Percentiles rank a stretch among this genome's conserved stretches.
phyloP scores from a whole-genome alignment of 2,113 vertebrate genomes.

The Podilymbus podiceps region DNA sequence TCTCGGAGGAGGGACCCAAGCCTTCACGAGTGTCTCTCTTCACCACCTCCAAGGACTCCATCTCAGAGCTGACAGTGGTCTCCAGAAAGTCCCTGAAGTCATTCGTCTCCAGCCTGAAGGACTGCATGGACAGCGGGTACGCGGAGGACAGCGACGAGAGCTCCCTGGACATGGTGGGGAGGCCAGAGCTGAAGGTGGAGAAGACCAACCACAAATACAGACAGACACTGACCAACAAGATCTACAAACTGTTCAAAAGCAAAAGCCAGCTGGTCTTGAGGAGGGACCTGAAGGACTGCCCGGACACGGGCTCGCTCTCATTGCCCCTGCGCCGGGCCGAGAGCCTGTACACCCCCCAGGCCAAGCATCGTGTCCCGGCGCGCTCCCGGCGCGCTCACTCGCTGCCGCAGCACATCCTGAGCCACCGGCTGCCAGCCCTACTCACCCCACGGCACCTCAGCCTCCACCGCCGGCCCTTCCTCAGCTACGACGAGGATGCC shows the following conservation, averaged over 20 bases:
- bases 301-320: not conserved
- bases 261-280: slow-evolving; percentile 73
- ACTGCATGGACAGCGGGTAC: slow-evolving; percentile 89
- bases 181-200: slow-evolving; percentile 39
- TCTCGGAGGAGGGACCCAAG: slow-evolving; percentile 69
- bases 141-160: slow-evolving; percentile 87
- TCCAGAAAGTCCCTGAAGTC: slow-evolving; percentile 81
- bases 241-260: slow-evolving; percentile 87
- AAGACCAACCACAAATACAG: slow-evolving; percentile 45
- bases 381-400: slow-evolving; percentile 88
- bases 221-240: slow-evolving; percentile 76
- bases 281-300: slow-evolving; percentile 44
- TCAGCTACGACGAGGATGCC: slow-evolving; percentile 86
- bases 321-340: slow-evolving; percentile 79
- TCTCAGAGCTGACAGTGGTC: slow-evolving; percentile 80
- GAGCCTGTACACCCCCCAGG: slow-evolving; percentile 82
- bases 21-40: slow-evolving; percentile 52
- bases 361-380: slow-evolving; percentile 39
- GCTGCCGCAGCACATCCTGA: slow-evolving; percentile 82
- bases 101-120: slow-evolving; percentile 83
- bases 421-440: slow-evolving; percentile 38
- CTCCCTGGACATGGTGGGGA: slow-evolving; percentile 30
- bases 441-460: slow-evolving; percentile 61
- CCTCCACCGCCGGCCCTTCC: slow-evolving; percentile 84
- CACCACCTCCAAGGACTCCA: slow-evolving; percentile 80